Percentiles rank a stretch among this genome's conserved stretches.
Conservation (phyloP, 2,888 invertebrate genomes). For the Thymelicus lineola region DNA sequence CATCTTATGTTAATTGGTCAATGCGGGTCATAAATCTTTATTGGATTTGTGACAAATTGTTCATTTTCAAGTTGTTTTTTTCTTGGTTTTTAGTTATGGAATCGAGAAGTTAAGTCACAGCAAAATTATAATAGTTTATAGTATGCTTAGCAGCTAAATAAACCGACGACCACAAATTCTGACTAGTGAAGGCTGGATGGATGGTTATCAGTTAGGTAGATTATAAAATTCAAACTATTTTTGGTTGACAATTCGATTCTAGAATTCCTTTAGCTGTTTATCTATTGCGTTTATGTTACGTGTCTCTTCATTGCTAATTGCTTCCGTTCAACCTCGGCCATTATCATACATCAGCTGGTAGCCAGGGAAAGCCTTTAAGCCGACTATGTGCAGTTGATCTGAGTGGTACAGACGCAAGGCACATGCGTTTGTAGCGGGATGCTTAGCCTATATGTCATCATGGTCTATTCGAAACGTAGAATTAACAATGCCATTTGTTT, state of each 20-base stretch:
- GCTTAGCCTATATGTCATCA: not conserved
- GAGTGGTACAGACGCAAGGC: slow-evolving; percentile 12
- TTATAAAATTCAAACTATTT: too few relatives aligned
- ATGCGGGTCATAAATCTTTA: slow-evolving; percentile 2
- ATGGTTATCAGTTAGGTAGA: too few relatives aligned
- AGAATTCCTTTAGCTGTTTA: not conserved
- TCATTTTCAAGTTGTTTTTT: not conserved
- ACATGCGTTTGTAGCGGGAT: not conserved
- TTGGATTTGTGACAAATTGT: not conserved
- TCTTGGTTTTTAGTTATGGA: not conserved
- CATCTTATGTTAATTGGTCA: slow-evolving; percentile 12
- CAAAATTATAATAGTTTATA: too few relatives aligned
- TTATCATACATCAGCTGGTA: slow-evolving; percentile 27
- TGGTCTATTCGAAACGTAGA: too few relatives aligned
- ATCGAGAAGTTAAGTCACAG: not conserved
- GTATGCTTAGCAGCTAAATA: too few relatives aligned
- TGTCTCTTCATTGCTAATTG: slow-evolving; percentile 10
- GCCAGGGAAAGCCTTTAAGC: slow-evolving; percentile 20
- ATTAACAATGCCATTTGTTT: too few relatives aligned
- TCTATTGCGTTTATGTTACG: not conserved
- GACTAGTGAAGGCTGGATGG: too few relatives aligned
- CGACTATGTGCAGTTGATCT: slow-evolving; percentile 30
- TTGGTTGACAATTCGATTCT: not conserved
- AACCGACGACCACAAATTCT: too few relatives aligned
- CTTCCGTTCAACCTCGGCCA: slow-evolving; percentile 11